These are phyloP conservation scores for Phengaris alcon DNA, from an alignment of 2,888 invertebrate genomes.

Conservation along the genomic window DNA sequence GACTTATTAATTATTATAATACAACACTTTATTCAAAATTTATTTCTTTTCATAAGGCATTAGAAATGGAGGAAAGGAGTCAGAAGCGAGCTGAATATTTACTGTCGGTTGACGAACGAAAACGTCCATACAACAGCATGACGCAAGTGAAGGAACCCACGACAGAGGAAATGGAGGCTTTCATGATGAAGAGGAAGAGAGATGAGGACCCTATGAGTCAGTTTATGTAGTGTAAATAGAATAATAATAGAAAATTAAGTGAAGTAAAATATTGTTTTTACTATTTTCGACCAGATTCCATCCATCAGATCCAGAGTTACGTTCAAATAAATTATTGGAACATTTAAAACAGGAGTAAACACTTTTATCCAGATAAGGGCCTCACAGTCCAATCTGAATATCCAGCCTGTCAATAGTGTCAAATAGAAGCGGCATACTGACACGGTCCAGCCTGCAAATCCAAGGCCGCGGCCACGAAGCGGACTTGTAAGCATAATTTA, in stretches of 20 bases:
- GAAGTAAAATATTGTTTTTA: not conserved
- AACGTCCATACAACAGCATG: constrained; percentile 96
- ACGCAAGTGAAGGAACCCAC: constrained; percentile 90
- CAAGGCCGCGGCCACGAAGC: too few relatives aligned
- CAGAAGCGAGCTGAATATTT: constrained; percentile 82
- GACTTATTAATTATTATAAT: too few relatives aligned
- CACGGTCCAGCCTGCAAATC: too few relatives aligned
- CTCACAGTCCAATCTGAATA: too few relatives aligned
- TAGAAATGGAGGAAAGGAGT: constrained; percentile 81
- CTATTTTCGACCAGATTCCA: not conserved
- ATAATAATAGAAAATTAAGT: not conserved
- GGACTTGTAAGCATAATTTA: too few relatives aligned
- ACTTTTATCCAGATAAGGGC: too few relatives aligned
- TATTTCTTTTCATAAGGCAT: constrained; percentile 63
- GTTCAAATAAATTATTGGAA: too few relatives aligned
- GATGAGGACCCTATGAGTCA: constrained; percentile 97
- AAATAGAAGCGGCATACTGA: too few relatives aligned
- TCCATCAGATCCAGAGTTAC: too few relatives aligned
- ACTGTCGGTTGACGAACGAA: constrained; percentile 89
- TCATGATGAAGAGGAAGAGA: constrained; percentile 89
- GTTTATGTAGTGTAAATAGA: constrained; percentile 63
- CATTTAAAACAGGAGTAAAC: too few relatives aligned
- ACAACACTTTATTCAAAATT: not conserved
- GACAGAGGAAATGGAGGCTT: constrained; percentile 96
- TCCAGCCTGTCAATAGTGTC: too few relatives aligned